Conservation (phyloP, 2,113 vertebrate species). For the Numenius arquata region DNA sequence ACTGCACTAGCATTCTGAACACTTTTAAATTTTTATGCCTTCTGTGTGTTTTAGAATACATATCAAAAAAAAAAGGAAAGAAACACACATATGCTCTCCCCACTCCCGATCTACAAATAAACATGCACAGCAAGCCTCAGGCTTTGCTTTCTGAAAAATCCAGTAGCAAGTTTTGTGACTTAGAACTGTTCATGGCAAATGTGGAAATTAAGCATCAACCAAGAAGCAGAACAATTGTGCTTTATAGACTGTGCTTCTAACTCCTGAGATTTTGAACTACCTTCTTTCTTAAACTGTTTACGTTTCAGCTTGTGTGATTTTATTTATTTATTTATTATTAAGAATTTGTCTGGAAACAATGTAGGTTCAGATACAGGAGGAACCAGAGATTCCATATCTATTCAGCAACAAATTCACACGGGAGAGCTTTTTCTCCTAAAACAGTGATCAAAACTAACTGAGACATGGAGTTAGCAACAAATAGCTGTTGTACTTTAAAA, state of each 20-base stretch:
- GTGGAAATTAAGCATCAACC: neutral
- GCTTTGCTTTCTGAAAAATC: neutral
- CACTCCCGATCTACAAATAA: neutral
- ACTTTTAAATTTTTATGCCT: neutral
- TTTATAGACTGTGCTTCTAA: neutral
- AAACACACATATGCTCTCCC: rapidly evolving
- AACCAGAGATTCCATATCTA: neutral
- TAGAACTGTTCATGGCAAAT: neutral
- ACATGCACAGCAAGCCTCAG: neutral
- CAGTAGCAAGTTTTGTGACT: neutral
- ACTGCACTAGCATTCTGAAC: neutral
- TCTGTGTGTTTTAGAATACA: neutral
- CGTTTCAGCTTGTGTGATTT: neutral
- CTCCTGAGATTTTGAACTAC: neutral
- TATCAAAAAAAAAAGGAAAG: neutral
- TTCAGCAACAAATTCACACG: neutral
- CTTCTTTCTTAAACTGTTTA: neutral
- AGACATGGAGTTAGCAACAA: neutral
- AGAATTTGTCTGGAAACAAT: neutral
- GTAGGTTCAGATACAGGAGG: neutral
- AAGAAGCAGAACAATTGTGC: neutral
- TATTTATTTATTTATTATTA: neutral
- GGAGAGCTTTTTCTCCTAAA: neutral
- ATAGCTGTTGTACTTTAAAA: neutral
- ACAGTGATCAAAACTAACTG: neutral